Base-by-base conservation (phyloP, 64 coral and sea anemone species). In the Porites australiensis region DNA sequence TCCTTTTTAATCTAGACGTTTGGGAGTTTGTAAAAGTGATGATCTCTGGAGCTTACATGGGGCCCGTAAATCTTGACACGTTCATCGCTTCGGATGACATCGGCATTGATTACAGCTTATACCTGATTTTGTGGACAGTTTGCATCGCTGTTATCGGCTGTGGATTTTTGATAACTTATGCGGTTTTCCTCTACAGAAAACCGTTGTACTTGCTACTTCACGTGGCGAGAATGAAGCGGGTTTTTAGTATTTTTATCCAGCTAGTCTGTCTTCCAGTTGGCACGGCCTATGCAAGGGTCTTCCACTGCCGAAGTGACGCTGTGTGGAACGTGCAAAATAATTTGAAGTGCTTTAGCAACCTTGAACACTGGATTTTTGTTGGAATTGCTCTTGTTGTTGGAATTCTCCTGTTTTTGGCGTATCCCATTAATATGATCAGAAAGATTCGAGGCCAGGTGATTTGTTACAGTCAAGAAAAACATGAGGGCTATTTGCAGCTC, bases 11-110 rank as follows among this genome's bases (percentile, higher is more conserved):
- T 64, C 49, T 99, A 58, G 98, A 99, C 89, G 70, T 99, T 74
- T 99, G 98, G 98, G 98, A 99, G 18, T 99, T 91, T 57, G 13
- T 93, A 12, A 99, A 99, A 89, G 94, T 99, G 13, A 62, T 62
- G 3, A 5, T 44, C 44, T 93, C 63, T 7, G 82, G 77, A 66
- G 89, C 88, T 0, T 99, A 99, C 21, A 93, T 37, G 20, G 98
- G 98, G 5, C 89, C 95, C 16, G 84, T 77, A 0, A 96, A 95
- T 10, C 49, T 84, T 15, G 19, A 84, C 63, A 91, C 87, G 15
- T 96, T 77, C 61, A 89, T 96, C 3, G 49, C 83, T 13, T 96
- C 98, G 0, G 51, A 72, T 52, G 83, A 44, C 15, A 78, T 99
- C 48, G 92, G 92, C 15, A 86, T 99, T 61, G 67, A 77, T n/a